A percentile compares a stretch with the other conserved stretches of the same genome.
These are phyloP conservation scores for Tiaroga cobitis DNA, from an alignment of 2,797 vertebrate genomes.

Conservation along the genomic window DNA sequence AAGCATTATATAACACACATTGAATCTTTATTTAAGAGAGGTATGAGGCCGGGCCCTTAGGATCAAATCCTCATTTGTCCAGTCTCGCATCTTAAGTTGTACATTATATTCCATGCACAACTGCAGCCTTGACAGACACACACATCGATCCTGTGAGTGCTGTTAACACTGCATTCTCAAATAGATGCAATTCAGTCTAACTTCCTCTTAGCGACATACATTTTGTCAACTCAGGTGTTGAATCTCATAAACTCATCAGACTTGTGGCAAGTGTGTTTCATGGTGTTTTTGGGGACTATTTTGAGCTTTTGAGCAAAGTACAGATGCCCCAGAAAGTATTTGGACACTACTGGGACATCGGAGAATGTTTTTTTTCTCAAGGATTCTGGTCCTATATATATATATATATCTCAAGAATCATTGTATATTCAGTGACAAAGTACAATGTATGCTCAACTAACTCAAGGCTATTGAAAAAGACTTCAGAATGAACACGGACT, in stretches of 20 bases:
- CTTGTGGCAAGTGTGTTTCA: background rate
- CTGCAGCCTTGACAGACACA: conserved; percentile 24
- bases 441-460: background rate
- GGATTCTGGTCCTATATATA: background rate
- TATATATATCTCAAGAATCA: background rate
- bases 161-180: conserved; percentile 40
- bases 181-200: background rate
- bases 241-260: conserved; percentile 35
- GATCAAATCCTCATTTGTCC: background rate
- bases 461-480: conserved; percentile 3
- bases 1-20: background rate
- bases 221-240: conserved; percentile 30
- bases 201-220: background rate
- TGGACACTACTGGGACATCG: background rate
- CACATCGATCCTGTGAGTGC: conserved; percentile 26
- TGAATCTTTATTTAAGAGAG: background rate
- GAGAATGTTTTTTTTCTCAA: background rate
- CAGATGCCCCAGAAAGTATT: background rate
- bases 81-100: background rate
- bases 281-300: background rate
- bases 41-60: background rate
- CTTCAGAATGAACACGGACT: background rate
- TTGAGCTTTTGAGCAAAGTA: background rate
- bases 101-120: conserved; percentile 36
- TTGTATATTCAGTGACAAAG: background rate